Base-by-base conservation (phyloP, 2,888 invertebrate genomes). In the Archips xylosteana region DNA sequence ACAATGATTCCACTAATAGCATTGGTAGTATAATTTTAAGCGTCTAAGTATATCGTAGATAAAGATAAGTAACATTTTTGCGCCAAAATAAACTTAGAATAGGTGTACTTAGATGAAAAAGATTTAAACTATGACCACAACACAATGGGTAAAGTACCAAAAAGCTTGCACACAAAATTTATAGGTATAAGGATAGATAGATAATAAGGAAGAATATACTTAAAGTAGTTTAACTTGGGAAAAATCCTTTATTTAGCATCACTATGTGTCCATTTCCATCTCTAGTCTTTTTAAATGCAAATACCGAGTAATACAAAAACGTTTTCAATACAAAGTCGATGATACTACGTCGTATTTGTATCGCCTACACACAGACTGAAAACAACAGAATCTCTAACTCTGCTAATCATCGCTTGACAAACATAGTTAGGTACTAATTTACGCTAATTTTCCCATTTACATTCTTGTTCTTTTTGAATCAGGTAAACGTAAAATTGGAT, bases 391-490 rank as follows among this genome's bases (percentile, higher is more conserved):
- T 10, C 60, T 60, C 45, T 42, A 34, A n/a, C n/a, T 13, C 54
- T 42, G 54, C 67, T 71, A 71, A 67, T 72, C 66, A 54, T 39
- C 51, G 34, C 32, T 13, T 13, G 15, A 45, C 23, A 61, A 67
- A 67, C 66, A n/a, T n/a, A 54, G 9, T 23, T 54, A 71, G 61
- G 54, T 62, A 54, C 45, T 54, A 54, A 72, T 72, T 72, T 62
- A 23, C 42, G 67, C 67, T 67, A 72, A 72, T 72, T 45, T 54
- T 54, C 13, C 9, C 51, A 61, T 51, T 60, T 59, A 32, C 23
- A 23, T 49, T 6, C 59, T 49, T 65, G 49, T 59, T 71, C 51
- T 59, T 51, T 45, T 57, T 12, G 36, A 15, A 45, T 32, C 8
- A 13, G 49, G 8, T 42, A 9, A 42, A 9, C 8, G 9, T 42